phyloP scores from a whole-genome alignment of 2,797 vertebrate genomes.

The Manis javanica region DNA sequence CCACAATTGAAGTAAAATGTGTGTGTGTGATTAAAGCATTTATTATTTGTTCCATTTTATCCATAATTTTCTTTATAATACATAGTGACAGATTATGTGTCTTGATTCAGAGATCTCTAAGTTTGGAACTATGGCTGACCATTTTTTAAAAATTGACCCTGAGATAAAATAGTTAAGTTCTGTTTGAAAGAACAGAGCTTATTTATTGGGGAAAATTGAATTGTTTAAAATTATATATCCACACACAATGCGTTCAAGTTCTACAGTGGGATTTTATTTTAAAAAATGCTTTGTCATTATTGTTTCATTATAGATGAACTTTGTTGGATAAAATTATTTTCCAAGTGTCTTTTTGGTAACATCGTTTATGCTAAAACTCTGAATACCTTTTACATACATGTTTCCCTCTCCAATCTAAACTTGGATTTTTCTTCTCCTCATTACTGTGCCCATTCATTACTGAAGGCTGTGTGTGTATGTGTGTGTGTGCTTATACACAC shows the following conservation, averaged over 20 bases:
- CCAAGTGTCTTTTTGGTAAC: not conserved
- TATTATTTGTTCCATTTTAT: not conserved
- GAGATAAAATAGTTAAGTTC: constrained; percentile 10
- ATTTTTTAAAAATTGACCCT: not conserved
- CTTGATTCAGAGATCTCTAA: not conserved
- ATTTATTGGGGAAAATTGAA: constrained; percentile 15
- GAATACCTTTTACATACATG: not conserved
- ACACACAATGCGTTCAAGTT: not conserved
- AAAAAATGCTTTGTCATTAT: not conserved
- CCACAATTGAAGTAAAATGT: not conserved
- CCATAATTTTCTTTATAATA: not conserved
- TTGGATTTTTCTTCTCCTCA: not conserved
- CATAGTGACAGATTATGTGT: not conserved
- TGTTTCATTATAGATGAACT: not conserved
- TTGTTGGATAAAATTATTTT: not conserved
- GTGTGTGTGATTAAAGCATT: not conserved
- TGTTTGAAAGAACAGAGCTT: constrained; percentile 29
- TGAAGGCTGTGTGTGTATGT: not conserved
- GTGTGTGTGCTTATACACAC: not conserved
- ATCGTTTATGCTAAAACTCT: not conserved
- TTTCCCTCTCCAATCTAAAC: not conserved
- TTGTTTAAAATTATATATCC: constrained; percentile 15
- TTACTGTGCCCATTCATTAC: not conserved
- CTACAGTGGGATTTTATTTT: constrained; percentile 29
- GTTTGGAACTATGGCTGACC: not conserved